Evolutionary conservation across 2,113 vertebrate species (phyloP), one percentile per base, ranked within the genome.

Genomic region (Empidonax alnorum): DNA sequence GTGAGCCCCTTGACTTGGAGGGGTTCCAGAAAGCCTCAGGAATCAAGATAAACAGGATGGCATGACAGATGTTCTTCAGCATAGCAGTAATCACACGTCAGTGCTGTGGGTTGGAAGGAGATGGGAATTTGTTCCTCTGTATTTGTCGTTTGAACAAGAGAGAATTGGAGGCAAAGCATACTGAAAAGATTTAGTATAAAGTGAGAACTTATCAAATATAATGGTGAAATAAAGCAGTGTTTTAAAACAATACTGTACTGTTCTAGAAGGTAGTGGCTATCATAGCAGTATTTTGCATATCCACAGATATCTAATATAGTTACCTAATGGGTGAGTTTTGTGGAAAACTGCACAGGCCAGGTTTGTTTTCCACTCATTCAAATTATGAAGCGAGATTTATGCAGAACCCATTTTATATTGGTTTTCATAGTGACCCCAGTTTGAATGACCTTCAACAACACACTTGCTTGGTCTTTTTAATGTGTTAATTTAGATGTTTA

Each of bases 21-120:
- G 21, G 16, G 18, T 55, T 94, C 65, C 76, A 77, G 80, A n/a
- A 49, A 23, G 53, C 46, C 47, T 91, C 44, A 1, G 61, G 42
- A 65, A 33, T 55, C 39, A 10, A 49, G 20, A 19, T 53, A 22
- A 67, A n/a, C 2, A 8, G 61, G 31, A 33, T 10, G 4, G 58
- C 6, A 6, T 24, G 63, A 63, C 53, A 62, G 33, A 4, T n/a
- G 46, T 33, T 31, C 44, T 73, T 84, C 65, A 30, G 59, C 1
- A 0, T 10, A 69, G 37, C n/a, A 19, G 31, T 44, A 41, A 33
- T 77, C 5, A 6, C 5, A 0, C 6, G 1, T 31, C 46, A 12
- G n/a, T 35, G 28, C 59, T 55, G 55, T 37, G 23, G 5, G 19
- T 37, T 67, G 23, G n/a, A 84, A 87, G 49, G 65, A 66, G 39